Evolutionary conservation across 2,888 invertebrate species (phyloP).

Genomic region (Ptychoptera contaminata): DNA sequence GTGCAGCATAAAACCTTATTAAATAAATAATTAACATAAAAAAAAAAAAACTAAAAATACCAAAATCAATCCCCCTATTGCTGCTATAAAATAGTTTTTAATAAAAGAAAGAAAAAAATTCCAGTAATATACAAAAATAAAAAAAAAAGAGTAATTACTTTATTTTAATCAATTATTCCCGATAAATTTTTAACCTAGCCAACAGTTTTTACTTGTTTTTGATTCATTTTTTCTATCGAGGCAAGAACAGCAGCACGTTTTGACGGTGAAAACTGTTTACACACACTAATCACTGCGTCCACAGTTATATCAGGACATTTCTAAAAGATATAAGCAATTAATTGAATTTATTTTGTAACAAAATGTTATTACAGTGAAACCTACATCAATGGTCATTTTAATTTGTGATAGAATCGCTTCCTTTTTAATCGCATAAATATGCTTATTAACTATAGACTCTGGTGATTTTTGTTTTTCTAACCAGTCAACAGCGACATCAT

Average conservation of each 20-base stretch:
- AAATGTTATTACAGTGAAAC: slow-evolving; percentile 5
- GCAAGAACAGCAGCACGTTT: slow-evolving; percentile 68
- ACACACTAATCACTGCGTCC: slow-evolving; percentile 62
- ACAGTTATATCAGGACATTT: slow-evolving; percentile 62
- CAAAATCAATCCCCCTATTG: no score
- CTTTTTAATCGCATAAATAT: slow-evolving; percentile 67
- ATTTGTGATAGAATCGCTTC: slow-evolving; percentile 76
- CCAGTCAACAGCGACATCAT: slow-evolving; percentile 70
- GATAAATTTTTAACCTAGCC: no score
- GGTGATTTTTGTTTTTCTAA: slow-evolving; percentile 47
- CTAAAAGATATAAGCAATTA: slow-evolving; percentile 20
- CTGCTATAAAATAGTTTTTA: no score
- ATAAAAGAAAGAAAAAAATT: no score
- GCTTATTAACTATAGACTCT: slow-evolving; percentile 53
- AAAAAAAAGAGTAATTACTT: no score
- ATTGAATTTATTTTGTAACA: not conserved
- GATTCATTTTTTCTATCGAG: slow-evolving; percentile 56
- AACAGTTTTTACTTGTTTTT: no score
- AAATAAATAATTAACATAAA: no score
- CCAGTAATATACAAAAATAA: no score
- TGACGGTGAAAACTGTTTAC: slow-evolving; percentile 55
- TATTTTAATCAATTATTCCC: no score
- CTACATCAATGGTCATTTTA: slow-evolving; percentile 55
- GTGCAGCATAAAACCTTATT: no score
- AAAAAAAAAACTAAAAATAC: no score